Conservation (phyloP, 1,140 invertebrate species). For the Matsumurasca onukii region DNA sequence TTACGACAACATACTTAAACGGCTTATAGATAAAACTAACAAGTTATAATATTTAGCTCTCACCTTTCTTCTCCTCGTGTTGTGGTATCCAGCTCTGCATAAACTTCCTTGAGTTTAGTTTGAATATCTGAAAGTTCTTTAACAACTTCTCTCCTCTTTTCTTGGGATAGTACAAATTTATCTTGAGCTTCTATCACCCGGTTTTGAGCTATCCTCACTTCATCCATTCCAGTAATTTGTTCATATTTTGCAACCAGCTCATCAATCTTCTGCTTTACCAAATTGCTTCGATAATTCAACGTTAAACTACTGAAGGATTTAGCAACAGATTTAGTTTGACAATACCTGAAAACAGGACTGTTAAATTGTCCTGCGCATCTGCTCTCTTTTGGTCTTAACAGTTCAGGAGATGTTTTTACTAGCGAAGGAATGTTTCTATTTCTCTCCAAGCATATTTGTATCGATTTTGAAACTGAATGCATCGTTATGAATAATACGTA, state of each 20-base stretch:
- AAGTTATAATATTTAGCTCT: constrained; percentile 44
- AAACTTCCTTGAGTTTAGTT: constrained; percentile 61
- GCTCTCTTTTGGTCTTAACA: too few relatives aligned
- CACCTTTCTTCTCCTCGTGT: constrained; percentile 67
- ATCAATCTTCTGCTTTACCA: constrained; percentile 43
- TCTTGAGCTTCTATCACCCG: constrained; percentile 51
- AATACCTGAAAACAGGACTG: too few relatives aligned
- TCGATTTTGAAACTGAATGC: too few relatives aligned
- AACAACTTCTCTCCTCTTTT: constrained; percentile 58
- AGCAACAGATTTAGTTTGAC: too few relatives aligned
- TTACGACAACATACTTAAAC: constrained; percentile 15
- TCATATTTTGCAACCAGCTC: constrained; percentile 51
- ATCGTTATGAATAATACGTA: too few relatives aligned
- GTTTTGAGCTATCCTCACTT: constrained; percentile 51
- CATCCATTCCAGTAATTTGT: constrained; percentile 50
- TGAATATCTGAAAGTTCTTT: constrained; percentile 57
- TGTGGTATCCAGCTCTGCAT: constrained; percentile 66
- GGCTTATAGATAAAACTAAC: background rate
- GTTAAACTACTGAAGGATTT: too few relatives aligned
- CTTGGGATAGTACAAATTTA: constrained; percentile 61
- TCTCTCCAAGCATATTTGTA: too few relatives aligned
- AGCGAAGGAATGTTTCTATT: too few relatives aligned
- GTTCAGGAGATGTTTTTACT: too few relatives aligned
- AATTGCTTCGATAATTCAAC: too few relatives aligned
- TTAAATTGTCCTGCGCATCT: too few relatives aligned